Evolutionary conservation across 2,113 vertebrate genomes (phyloP).

Genomic region (Labeo rohita): DNA sequence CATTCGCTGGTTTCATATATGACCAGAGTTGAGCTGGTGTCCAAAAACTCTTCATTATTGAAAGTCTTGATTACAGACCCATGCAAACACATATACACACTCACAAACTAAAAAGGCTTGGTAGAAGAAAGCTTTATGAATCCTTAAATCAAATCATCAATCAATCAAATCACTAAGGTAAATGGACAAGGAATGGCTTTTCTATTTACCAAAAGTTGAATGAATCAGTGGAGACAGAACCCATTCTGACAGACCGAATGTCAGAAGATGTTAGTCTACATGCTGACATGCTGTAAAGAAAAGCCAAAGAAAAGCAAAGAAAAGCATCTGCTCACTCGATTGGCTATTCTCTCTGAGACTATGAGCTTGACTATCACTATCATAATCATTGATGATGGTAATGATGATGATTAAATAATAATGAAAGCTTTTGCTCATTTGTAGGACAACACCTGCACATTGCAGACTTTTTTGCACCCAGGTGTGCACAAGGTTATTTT

Average conservation of each 20-base stretch:
- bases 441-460: background rate
- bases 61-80: constrained; percentile 10
- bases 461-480: constrained; percentile 52
- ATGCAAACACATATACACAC: background rate
- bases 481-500: constrained; percentile 69
- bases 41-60: background rate
- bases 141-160: constrained; percentile 24
- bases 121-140: constrained; percentile 33
- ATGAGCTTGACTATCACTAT: background rate
- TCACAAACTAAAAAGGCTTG: constrained; percentile 12
- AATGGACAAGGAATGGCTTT: constrained; percentile 35
- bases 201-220: constrained; percentile 51
- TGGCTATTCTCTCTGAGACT: background rate
- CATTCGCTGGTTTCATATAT: background rate
- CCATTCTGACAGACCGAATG: constrained; percentile 32
- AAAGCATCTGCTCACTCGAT: background rate
- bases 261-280: background rate
- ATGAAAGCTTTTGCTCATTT: background rate
- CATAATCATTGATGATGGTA: background rate
- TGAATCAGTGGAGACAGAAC: constrained; percentile 25
- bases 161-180: constrained; percentile 27
- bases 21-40: background rate
- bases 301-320: background rate
- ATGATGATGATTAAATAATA: background rate
- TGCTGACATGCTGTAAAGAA: constrained; percentile 14